Percentiles rank a stretch among this genome's conserved stretches.
Evolutionary conservation across 2,113 vertebrate genomes (phyloP).

Genomic region (Solenodon paradoxus): DNA sequence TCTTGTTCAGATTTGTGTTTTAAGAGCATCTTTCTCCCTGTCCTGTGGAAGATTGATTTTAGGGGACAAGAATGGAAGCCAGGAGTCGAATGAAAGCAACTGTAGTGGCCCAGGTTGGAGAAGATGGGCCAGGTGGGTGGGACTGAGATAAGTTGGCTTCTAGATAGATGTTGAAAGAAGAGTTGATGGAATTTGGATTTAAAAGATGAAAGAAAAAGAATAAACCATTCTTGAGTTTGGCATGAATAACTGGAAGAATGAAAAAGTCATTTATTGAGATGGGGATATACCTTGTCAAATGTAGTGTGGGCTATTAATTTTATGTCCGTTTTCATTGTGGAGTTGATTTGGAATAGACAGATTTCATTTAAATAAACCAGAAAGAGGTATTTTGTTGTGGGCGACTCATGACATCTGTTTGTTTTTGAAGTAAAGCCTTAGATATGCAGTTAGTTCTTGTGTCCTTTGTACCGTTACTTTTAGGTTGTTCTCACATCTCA

Average conservation of each 20-base stretch:
- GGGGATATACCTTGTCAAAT: not conserved
- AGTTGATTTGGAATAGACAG: slow-evolving; percentile 42
- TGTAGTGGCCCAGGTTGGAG: not conserved
- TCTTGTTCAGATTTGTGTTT: slow-evolving; percentile 22
- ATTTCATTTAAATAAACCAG: not conserved
- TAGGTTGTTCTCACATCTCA: not conserved
- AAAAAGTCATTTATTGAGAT: not conserved
- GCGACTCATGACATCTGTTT: slow-evolving; percentile 36
- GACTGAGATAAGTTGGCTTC: not conserved
- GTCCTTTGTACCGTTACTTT: not conserved
- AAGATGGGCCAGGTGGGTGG: not conserved
- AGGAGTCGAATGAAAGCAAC: not conserved
- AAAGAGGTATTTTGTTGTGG: slow-evolving; percentile 23
- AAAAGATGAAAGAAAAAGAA: not conserved
- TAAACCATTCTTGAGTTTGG: slow-evolving; percentile 4
- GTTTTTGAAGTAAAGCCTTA: slow-evolving; percentile 33
- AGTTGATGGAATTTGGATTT: not conserved
- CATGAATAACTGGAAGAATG: slow-evolving; percentile 5
- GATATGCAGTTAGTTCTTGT: not conserved
- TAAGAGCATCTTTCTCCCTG: not conserved
- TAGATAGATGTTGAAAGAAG: not conserved
- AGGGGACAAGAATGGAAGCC: not conserved
- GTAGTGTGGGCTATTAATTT: not conserved
- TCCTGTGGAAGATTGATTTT: not conserved
- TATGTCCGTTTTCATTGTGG: not conserved